Evolutionary conservation across 2,113 vertebrate genomes (phyloP), one percentile per base, ranked within the genome.

Genomic region (Mus pahari): DNA sequence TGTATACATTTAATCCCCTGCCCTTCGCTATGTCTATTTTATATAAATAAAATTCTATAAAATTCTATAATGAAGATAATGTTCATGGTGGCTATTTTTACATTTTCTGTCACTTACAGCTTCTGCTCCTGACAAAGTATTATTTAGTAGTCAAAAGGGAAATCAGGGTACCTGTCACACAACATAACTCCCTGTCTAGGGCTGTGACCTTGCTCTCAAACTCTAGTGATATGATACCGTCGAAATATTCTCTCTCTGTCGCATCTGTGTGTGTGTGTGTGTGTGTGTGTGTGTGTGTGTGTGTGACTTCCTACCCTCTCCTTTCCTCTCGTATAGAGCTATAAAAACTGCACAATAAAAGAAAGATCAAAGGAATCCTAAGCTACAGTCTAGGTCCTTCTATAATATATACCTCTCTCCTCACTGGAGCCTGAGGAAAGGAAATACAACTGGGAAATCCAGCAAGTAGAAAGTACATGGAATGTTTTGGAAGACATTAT

Each of bases 401-500:
- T 66, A 28, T 33, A 36, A 86, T 39, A 73, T 39, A 73, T 17
- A 16, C 45, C 48, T 42, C 55, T 86, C 3, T 86, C 78, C 93
- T 66, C 22, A 58, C 19, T 94, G 64, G 64, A 19, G 55, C 82
- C 5, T 42, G 20, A 91, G 74, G 50, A 26, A 62, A 75, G 82
- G 45, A 58, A 12, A 9, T 70, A 88, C 50, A 53, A 91, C 71
- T 93, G 60, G 70, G n/a, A 93, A 83, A 82, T 45, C 10, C 3
- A 89, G 74, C 16, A 87, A 74, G 28, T 14, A 88, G 86, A 83
- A 94, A 86, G 79, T 33, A 90, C 53, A 31, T 78, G 86, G 66
- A 84, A 42, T 70, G 70, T 83, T 92, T 90, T 78, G 39, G 28
- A 82, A 94, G 74, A 86, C 20, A 87, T 5, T 28, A 93, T 83